These are phyloP conservation scores for Macrosiphum euphorbiae DNA, from an alignment of 2,888 invertebrate genomes.

Conservation along the genomic window DNA sequence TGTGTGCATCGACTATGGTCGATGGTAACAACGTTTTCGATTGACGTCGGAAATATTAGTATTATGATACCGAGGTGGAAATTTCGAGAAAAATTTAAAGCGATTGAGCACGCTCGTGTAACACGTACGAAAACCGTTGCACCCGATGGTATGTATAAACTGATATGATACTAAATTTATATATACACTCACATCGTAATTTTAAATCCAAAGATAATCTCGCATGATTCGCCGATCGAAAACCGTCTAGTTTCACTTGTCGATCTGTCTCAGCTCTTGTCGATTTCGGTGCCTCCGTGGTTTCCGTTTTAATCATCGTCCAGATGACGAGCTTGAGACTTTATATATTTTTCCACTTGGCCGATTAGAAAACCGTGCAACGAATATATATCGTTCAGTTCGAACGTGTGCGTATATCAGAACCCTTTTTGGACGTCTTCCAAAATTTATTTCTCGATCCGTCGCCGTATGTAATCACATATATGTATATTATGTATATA, in stretches of 20 bases:
- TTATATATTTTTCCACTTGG: not conserved
- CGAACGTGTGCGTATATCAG: not conserved
- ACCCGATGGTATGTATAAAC: not conserved
- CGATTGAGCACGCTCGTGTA: not conserved
- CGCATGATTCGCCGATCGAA: not conserved
- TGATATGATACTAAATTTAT: not conserved
- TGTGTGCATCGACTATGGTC: not conserved
- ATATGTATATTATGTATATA: not conserved
- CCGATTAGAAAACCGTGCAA: not conserved
- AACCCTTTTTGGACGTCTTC: conserved; percentile 14
- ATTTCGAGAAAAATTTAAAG: not conserved
- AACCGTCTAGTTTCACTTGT: not conserved
- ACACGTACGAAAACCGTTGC: not conserved
- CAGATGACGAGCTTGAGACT: not conserved
- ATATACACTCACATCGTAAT: not conserved
- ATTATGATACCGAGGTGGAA: not conserved
- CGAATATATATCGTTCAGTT: not conserved
- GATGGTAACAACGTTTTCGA: not conserved
- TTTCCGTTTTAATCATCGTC: not conserved
- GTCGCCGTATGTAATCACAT: not conserved
- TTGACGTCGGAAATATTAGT: not conserved
- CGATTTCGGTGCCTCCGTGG: not conserved
- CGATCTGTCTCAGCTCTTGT: not conserved
- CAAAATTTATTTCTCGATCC: conserved; percentile 14
- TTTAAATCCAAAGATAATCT: not conserved